phyloP scores from a whole-genome alignment of 2,113 vertebrate genomes.

The cat (Felis catus) region DNA sequence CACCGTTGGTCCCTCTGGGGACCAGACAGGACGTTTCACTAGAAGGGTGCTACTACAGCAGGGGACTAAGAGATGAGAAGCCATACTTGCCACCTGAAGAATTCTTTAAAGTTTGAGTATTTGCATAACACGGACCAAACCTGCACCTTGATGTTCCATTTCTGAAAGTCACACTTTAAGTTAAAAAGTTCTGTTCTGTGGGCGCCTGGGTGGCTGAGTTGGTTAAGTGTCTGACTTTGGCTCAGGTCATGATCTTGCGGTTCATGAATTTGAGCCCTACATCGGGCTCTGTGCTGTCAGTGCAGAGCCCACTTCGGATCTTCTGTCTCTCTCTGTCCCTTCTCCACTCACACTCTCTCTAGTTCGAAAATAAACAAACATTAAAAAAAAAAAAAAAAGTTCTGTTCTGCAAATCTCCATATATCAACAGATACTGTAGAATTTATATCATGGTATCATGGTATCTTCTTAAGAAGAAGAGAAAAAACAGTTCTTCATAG shows the following conservation, averaged over 20 bases:
- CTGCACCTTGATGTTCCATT: slow-evolving; percentile 5
- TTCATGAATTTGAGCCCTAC: neutral
- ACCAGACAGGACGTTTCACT: neutral
- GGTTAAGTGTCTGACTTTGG: neutral
- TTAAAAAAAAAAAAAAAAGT: neutral
- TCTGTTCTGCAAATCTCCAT: slow-evolving; percentile 5
- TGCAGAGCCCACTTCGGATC: neutral
- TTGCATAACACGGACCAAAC: neutral
- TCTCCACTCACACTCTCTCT: neutral
- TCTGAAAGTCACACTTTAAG: slow-evolving; percentile 20
- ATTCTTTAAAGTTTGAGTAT: neutral
- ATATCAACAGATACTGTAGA: neutral
- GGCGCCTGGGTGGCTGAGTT: neutral
- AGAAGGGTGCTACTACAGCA: neutral
- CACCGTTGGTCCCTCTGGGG: neutral
- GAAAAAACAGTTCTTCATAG: neutral
- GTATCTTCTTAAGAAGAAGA: slow-evolving; percentile 32
- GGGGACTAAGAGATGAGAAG: neutral
- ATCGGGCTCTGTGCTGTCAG: too few relatives aligned
- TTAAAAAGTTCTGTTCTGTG: neutral
- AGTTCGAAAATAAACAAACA: neutral
- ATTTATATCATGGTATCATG: slow-evolving; percentile 3
- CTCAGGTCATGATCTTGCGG: neutral
- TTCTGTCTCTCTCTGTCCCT: neutral
- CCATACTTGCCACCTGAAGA: neutral